These are phyloP conservation scores for Prietella phreatophila DNA, from an alignment of 2,113 vertebrate genomes.

Conservation along the genomic window DNA sequence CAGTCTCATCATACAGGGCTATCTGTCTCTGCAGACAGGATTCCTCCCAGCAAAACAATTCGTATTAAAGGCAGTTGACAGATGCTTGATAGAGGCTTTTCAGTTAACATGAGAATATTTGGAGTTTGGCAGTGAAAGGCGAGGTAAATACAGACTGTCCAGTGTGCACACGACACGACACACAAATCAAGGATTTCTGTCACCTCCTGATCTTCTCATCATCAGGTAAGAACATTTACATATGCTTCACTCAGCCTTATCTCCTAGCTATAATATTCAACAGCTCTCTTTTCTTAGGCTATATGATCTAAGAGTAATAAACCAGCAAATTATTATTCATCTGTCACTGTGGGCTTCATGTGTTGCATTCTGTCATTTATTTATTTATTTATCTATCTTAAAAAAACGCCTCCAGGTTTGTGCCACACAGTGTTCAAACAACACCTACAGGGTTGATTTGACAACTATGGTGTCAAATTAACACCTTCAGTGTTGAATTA, in stretches of 20 bases:
- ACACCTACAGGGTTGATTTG: conserved; percentile 22
- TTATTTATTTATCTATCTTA: background rate
- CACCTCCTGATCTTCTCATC: conserved; percentile 24
- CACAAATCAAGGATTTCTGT: conserved; percentile 51
- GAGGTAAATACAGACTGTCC: conserved; percentile 26
- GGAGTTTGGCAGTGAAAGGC: conserved; percentile 13
- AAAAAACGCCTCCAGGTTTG: conserved; percentile 10
- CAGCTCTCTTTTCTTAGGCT: background rate
- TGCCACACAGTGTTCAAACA: conserved; percentile 9
- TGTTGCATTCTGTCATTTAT: background rate
- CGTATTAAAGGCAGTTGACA: background rate
- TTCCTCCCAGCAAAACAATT: background rate
- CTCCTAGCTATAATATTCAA: background rate
- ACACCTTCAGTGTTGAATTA: background rate
- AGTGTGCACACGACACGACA: conserved; percentile 20
- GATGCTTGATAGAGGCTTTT: background rate
- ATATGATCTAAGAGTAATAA: background rate
- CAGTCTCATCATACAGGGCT: background rate
- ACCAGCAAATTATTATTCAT: conserved; percentile 1
- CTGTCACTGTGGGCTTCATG: background rate
- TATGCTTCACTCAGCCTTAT: background rate
- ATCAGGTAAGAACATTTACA: conserved; percentile 49
- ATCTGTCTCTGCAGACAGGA: background rate
- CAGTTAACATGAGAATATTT: conserved; percentile 10
- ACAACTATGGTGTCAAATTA: background rate